Conservation (phyloP, 2,888 invertebrate species). For the Petrolisthes cinctipes region DNA sequence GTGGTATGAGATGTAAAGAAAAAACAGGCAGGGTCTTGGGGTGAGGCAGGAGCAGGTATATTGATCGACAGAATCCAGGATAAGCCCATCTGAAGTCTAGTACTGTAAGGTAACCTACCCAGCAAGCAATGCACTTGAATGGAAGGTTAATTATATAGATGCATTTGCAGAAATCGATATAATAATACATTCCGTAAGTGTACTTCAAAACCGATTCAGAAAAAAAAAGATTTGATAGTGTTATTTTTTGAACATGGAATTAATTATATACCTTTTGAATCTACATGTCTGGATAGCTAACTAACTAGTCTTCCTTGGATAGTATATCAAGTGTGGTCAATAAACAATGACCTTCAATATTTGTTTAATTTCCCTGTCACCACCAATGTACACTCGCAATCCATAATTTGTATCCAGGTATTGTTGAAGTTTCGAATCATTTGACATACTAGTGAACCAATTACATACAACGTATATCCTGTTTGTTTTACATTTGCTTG, state of each 20-base stretch:
- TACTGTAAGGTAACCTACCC: slow-evolving; percentile 24
- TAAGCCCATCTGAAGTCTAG: too few species aligned
- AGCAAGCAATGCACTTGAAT: slow-evolving; percentile 8
- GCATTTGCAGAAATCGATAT: slow-evolving; percentile 26
- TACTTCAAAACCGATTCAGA: slow-evolving; percentile 32
- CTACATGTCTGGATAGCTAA: slow-evolving; percentile 37
- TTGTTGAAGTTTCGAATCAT: too few species aligned
- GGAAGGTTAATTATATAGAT: slow-evolving; percentile 39
- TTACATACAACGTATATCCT: too few species aligned
- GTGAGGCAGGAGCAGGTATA: too few species aligned
- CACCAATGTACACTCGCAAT: too few species aligned
- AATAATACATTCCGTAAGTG: slow-evolving; percentile 35
- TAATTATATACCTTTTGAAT: slow-evolving; percentile 44
- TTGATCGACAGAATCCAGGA: too few species aligned
- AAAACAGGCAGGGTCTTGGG: too few species aligned
- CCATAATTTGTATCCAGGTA: too few species aligned
- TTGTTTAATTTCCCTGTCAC: background rate
- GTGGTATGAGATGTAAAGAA: too few species aligned
- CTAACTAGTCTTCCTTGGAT: slow-evolving; percentile 45
- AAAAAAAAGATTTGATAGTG: slow-evolving; percentile 28
- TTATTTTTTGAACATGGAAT: slow-evolving; percentile 43
- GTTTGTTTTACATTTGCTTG: too few species aligned
- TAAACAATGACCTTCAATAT: slow-evolving; percentile 7
- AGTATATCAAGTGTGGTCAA: slow-evolving; percentile 32
- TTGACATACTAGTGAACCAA: too few species aligned